Evolutionary conservation across 2,797 vertebrate genomes (phyloP).

Genomic region (Scomberomorus guttatus): DNA sequence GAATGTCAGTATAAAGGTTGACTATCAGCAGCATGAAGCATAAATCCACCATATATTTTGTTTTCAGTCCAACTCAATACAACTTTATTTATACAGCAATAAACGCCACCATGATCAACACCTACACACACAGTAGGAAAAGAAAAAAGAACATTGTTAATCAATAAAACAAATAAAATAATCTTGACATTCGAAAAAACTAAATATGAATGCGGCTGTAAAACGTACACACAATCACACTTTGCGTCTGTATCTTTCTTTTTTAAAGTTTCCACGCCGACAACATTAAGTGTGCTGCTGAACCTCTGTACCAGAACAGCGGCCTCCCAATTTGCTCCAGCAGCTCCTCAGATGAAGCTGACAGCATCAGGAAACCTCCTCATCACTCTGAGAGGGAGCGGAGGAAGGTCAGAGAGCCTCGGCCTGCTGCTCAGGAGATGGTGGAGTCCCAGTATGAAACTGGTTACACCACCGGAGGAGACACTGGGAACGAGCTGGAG

Average conservation of each 20-base stretch:
- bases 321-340: conserved; percentile 54
- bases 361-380: conserved; percentile 53
- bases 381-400: conserved; percentile 39
- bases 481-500: conserved; percentile 86
- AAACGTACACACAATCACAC: not conserved
- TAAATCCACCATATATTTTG: no score
- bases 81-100: not conserved
- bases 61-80: not conserved
- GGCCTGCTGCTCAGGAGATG: conserved; percentile 57
- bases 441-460: conserved; percentile 87
- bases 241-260: not conserved
- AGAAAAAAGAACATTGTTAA: not conserved
- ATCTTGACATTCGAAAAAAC: no score
- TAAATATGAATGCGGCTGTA: not conserved
- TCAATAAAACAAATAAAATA: no score
- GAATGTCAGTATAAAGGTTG: no score
- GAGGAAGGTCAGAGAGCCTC: conserved; percentile 16
- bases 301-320: conserved; percentile 60
- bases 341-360: conserved; percentile 71
- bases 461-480: conserved; percentile 87
- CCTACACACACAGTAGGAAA: not conserved
- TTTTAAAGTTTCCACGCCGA: conserved; percentile 40
- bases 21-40: no score
- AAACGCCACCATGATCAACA: not conserved
- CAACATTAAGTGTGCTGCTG: conserved; percentile 32